These are phyloP conservation scores for Falco peregrinus DNA, from an alignment of 2,797 vertebrate species.

Conservation along the genomic window DNA sequence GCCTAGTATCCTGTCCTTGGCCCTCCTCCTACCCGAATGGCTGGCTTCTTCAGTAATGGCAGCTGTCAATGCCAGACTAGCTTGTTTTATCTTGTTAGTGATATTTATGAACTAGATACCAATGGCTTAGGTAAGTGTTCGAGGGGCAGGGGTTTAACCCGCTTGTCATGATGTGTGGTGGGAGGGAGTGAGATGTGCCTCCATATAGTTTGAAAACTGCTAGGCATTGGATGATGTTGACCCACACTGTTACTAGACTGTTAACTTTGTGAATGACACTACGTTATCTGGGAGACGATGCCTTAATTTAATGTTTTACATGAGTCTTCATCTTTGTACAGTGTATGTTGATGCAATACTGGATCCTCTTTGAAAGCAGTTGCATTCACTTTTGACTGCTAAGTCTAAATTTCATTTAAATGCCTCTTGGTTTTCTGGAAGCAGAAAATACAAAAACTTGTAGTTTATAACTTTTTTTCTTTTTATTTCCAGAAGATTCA, in stretches of 20 bases:
- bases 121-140: slow-evolving; percentile 86
- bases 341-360: neutral
- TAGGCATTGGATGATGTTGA: neutral
- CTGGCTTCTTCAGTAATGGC: slow-evolving; percentile 85
- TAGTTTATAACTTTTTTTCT: neutral
- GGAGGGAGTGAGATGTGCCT: neutral
- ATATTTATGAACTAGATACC: slow-evolving; percentile 91
- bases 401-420: neutral
- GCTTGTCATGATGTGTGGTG: neutral
- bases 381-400: neutral
- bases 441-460: neutral
- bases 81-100: slow-evolving; percentile 87
- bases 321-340: neutral
- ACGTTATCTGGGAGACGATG: neutral
- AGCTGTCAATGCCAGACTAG: slow-evolving; percentile 91
- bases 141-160: neutral
- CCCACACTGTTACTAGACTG: neutral
- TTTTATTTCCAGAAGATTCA: slow-evolving; percentile 84
- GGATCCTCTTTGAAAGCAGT: neutral
- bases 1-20: slow-evolving; percentile 92
- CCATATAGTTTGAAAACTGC: neutral
- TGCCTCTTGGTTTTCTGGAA: neutral
- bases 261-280: neutral
- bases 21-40: slow-evolving; percentile 89
- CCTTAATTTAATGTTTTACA: neutral